Conservation (phyloP, 2,113 vertebrate species). For the Saguinus imperator region DNA sequence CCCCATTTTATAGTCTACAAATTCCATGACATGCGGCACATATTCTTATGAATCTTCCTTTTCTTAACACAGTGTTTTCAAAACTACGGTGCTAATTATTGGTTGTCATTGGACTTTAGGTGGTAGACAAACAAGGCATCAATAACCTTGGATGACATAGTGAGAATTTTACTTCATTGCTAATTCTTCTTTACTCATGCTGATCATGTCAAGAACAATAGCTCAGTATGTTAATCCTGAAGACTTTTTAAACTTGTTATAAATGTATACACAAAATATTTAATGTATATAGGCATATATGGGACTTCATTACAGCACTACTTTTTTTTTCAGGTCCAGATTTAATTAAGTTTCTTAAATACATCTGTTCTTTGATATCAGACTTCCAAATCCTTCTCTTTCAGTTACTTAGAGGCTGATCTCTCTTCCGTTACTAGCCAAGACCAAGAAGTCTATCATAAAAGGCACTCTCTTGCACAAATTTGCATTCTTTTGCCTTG, state of each 20-base stretch:
- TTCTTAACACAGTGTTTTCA: not conserved
- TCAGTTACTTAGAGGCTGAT: not conserved
- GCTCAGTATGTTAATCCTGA: not conserved
- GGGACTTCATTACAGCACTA: not conserved
- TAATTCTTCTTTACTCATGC: not conserved
- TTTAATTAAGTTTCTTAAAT: not conserved
- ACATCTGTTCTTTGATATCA: not conserved
- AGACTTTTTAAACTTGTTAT: not conserved
- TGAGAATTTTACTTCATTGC: not conserved
- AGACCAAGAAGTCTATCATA: not conserved
- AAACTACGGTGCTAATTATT: not conserved
- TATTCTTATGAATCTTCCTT: not conserved
- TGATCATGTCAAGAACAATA: not conserved
- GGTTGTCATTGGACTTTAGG: not conserved
- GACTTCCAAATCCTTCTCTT: not conserved
- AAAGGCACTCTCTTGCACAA: not conserved
- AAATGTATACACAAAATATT: not conserved
- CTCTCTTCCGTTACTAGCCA: not conserved
- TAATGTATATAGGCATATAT: not conserved
- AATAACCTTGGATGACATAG: not conserved
- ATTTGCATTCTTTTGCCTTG: not conserved
- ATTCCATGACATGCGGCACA: not conserved
- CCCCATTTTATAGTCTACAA: not conserved
- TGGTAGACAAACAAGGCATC: not conserved
- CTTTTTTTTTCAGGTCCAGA: not conserved